Evolutionary conservation across 2,113 vertebrate species (phyloP).

Genomic region (Accipiter cooperii): DNA sequence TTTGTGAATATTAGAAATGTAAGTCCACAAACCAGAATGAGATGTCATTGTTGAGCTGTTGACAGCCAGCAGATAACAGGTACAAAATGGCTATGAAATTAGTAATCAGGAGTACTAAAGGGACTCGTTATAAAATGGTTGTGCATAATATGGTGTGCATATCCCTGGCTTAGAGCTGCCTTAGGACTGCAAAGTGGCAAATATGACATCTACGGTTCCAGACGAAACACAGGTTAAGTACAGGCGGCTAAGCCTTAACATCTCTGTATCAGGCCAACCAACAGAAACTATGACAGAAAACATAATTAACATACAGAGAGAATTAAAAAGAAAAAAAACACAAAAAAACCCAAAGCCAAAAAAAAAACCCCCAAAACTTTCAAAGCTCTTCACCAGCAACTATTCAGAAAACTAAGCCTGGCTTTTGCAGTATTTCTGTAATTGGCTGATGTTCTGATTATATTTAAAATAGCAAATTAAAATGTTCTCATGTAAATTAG

Average conservation of each 20-base stretch:
- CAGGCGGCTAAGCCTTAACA: not conserved
- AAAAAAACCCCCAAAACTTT: not conserved
- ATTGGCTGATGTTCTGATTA: not conserved
- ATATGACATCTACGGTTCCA: not conserved
- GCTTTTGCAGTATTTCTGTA: not conserved
- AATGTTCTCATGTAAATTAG: not conserved
- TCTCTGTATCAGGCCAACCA: not conserved
- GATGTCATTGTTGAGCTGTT: not conserved
- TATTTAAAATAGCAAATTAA: not conserved
- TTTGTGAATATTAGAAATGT: not conserved
- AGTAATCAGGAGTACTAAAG: not conserved
- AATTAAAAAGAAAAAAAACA: not conserved
- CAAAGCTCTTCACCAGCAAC: not conserved
- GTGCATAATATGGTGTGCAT: not conserved
- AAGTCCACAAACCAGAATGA: not conserved
- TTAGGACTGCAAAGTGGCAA: not conserved
- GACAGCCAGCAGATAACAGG: not conserved
- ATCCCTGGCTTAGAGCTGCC: not conserved
- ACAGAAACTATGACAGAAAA: not conserved
- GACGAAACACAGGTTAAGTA: not conserved
- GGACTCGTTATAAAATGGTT: not conserved
- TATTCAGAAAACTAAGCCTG: not conserved
- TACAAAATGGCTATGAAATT: not conserved
- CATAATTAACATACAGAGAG: not conserved
- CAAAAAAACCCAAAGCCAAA: no score